A percentile compares a stretch with the other conserved stretches of the same genome.
Conservation (phyloP, 1,140 invertebrate species). For the Lordiphosa mommai region DNA sequence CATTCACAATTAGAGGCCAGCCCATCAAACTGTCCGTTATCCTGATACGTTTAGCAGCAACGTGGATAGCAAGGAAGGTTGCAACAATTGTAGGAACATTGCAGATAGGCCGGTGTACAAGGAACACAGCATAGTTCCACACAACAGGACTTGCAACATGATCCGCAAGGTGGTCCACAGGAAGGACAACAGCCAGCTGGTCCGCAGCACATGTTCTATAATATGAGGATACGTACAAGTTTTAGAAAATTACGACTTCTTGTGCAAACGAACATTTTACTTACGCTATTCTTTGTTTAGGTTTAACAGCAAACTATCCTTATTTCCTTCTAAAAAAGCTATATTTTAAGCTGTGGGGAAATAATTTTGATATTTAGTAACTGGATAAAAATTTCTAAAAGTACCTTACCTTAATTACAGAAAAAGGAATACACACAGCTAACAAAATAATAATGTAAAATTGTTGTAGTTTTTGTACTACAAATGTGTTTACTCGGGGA, state of each 20-base stretch:
- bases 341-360: background rate
- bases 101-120: conserved; percentile 54
- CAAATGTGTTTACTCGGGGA: conserved; percentile 32
- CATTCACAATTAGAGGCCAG: no score
- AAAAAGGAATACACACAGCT: conserved; percentile 1
- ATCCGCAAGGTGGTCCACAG: conserved; percentile 40
- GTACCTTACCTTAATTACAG: conserved; percentile 5
- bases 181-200: conserved; percentile 39
- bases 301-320: background rate
- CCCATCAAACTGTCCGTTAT: background rate
- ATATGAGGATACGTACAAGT: background rate
- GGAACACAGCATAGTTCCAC: conserved; percentile 46
- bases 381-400: background rate
- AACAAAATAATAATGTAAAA: conserved; percentile 44
- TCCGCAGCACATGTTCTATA: conserved; percentile 55
- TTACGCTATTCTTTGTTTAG: background rate
- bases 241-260: background rate
- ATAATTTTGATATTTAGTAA: no score
- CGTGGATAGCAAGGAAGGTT: conserved; percentile 20
- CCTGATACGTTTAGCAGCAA: conserved; percentile 17
- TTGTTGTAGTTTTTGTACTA: no score
- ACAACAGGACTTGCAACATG: conserved; percentile 34
- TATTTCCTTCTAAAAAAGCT: conserved; percentile 15
- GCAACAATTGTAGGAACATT: conserved; percentile 22
- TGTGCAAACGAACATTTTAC: background rate